Evolutionary conservation across 2,888 invertebrate genomes (phyloP), one percentile per base, ranked within the genome.

Genomic region (Nudaria mundana): DNA sequence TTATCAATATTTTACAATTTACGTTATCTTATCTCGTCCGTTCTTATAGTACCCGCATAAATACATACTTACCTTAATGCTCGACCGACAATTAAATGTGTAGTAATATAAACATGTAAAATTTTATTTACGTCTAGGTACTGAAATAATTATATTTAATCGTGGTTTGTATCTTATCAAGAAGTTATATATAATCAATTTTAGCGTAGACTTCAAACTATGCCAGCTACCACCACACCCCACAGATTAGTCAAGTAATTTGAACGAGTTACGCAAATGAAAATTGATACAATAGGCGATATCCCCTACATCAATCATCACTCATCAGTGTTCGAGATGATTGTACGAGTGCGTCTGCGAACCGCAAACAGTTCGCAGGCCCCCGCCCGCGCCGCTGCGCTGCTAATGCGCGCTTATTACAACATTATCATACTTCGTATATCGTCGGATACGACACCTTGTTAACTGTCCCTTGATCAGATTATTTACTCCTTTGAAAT

Each of bases 401-500:
- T 14, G 32, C 16, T 32, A 37, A 46, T 40, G 16, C 30, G 18
- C 40, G 34, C 16, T 47, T 44, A 47, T 44, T 47, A 56, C 52
- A 45, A 48, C 40, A 56, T 43, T 50, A 59, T 59, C 52, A 45
- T 39, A 14, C 37, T 42, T 36, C 30, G 24, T 55, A 55, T 56
- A 49, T 52, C 56, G 39, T 20, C 40, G 52, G 63, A 65, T 63
- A 63, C 49, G 52, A 53, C 52, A 64, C 65, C 66, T 67, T 58
- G 63, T 46, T 46, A 47, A 44, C 52, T 37, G 48, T 48, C 48
- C 52, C 53, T 41, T 51, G 55, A 56, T 49, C 56, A 57, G 67
- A 71, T 71, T 68, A 74, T 71, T 66, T 62, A 58, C 61, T 71
- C 66, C 72, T 72, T 70, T 57, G 54, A 49, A 56, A 48, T 51